Evolutionary conservation across 1,140 invertebrate genomes (phyloP).

Genomic region (Drosophila jambulina): DNA sequence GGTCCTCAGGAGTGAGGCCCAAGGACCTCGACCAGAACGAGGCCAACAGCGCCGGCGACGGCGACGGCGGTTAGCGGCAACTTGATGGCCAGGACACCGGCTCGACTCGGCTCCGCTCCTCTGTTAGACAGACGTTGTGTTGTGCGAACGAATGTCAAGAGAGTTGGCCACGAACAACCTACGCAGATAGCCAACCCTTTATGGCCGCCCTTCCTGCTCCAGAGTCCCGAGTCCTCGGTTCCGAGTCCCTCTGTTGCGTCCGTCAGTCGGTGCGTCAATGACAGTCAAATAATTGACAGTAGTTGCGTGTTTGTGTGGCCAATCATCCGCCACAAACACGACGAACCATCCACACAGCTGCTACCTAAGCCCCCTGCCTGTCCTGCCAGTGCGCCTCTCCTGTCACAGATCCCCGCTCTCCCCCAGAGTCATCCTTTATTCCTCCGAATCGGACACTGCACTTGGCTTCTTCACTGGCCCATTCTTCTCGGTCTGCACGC

Average conservation of each 20-base stretch:
- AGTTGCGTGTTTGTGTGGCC: constrained; percentile 84
- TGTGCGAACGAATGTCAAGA: constrained; percentile 72
- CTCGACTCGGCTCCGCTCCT: not conserved
- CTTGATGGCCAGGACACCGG: constrained; percentile 61
- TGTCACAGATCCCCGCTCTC: constrained; percentile 5
- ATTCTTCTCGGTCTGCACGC: constrained; percentile 28
- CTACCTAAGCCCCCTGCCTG: constrained; percentile 43
- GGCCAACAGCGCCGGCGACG: constrained; percentile 41
- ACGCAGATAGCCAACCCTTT: constrained; percentile 48
- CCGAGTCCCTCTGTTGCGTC: constrained; percentile 51
- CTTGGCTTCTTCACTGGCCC: constrained; percentile 39
- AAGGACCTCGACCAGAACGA: constrained; percentile 31
- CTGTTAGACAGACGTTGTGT: constrained; percentile 49
- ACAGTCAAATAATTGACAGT: constrained; percentile 84
- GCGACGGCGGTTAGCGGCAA: constrained; percentile 59
- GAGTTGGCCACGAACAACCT: constrained; percentile 65
- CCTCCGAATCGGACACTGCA: constrained; percentile 45
- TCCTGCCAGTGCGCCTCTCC: constrained; percentile 10
- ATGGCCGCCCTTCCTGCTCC: constrained; percentile 8
- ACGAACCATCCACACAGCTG: constrained; percentile 55
- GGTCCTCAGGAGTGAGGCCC: constrained; percentile 25
- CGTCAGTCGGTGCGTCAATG: constrained; percentile 77
- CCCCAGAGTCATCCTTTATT: constrained; percentile 26
- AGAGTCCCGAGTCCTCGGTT: not conserved
- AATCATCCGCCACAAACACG: constrained; percentile 72